Percentiles rank a stretch among this genome's conserved stretches.
These are phyloP conservation scores for Piezodorus guildinii DNA, from an alignment of 1,140 invertebrate species.

Conservation along the genomic window DNA sequence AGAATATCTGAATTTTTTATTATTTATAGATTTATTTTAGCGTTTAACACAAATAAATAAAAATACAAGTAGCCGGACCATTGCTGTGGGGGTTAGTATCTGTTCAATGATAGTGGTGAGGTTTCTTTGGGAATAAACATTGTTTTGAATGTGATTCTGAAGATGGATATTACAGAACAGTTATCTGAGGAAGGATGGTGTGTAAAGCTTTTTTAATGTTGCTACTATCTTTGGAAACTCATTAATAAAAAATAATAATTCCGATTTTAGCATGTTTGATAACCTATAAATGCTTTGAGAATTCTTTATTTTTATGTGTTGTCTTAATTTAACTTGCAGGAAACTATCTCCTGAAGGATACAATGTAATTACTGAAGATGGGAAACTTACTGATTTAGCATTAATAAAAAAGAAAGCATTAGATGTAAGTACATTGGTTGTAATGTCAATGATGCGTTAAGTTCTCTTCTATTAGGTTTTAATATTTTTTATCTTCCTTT, in stretches of 20 bases:
- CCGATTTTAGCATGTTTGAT: background rate
- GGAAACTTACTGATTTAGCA: constrained; percentile 46
- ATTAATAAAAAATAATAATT: background rate
- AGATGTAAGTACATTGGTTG: constrained; percentile 49
- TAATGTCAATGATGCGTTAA: constrained; percentile 8
- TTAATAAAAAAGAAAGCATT: constrained; percentile 51
- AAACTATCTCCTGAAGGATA: constrained; percentile 53
- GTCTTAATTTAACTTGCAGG: constrained; percentile 38
- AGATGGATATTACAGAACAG: constrained; percentile 13
- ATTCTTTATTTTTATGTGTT: background rate
- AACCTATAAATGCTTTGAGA: background rate
- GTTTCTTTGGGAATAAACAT: constrained; percentile 11
- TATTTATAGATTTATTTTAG: no score
- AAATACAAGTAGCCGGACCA: no score
- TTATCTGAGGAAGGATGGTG: constrained; percentile 15
- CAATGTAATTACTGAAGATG: constrained; percentile 50
- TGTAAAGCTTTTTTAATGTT: background rate
- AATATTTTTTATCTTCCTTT: constrained; percentile 24
- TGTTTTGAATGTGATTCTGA: background rate
- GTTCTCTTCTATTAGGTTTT: constrained; percentile 16
- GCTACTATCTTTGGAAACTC: no score
- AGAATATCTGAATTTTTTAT: no score
- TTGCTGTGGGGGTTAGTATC: no score
- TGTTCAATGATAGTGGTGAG: constrained; percentile 5
- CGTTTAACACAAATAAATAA: no score